Percentiles rank a stretch among this genome's conserved stretches.
Evolutionary conservation across 2,888 invertebrate species (phyloP).

Genomic region (Drosophila affinis): DNA sequence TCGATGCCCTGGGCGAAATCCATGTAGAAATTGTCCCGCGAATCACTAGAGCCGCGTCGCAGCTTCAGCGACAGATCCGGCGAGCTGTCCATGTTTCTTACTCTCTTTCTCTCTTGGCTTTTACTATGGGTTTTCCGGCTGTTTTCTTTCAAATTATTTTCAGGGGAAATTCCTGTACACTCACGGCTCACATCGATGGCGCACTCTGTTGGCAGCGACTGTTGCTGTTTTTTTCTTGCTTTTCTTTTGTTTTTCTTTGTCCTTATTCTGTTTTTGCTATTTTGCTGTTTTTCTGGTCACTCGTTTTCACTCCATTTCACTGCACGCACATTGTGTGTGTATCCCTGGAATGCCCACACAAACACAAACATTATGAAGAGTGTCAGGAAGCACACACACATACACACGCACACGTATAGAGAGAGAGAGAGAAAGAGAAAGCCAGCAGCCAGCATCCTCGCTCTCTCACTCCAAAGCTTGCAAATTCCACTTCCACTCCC

Average conservation of each 20-base stretch:
- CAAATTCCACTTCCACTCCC: not conserved
- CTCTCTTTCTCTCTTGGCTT: constrained; percentile 4
- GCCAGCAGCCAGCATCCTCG: constrained; percentile 16
- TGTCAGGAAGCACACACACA: constrained; percentile 43
- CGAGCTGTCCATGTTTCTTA: constrained; percentile 88
- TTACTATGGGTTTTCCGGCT: not conserved
- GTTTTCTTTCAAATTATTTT: not conserved
- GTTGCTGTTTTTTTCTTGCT: constrained; percentile 31
- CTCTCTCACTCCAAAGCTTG: constrained; percentile 5
- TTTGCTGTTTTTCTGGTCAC: constrained; percentile 15
- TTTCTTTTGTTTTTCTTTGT: not conserved
- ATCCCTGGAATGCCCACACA: constrained; percentile 68
- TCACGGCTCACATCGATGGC: not conserved
- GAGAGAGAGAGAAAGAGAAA: constrained; percentile 12
- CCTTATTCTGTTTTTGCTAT: constrained; percentile 17
- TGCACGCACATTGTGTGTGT: constrained; percentile 73
- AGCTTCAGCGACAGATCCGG: constrained; percentile 93
- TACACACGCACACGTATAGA: constrained; percentile 29
- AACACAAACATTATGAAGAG: constrained; percentile 29
- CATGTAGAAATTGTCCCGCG: constrained; percentile 95
- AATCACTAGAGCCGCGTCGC: constrained; percentile 93
- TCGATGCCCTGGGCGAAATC: constrained; percentile 95
- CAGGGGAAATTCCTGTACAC: constrained; percentile 40
- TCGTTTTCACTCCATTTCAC: constrained; percentile 58
- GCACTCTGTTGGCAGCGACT: constrained; percentile 26